Base-by-base conservation (phyloP, 64 coral and sea anemone species). In the Montipora capricornis region DNA sequence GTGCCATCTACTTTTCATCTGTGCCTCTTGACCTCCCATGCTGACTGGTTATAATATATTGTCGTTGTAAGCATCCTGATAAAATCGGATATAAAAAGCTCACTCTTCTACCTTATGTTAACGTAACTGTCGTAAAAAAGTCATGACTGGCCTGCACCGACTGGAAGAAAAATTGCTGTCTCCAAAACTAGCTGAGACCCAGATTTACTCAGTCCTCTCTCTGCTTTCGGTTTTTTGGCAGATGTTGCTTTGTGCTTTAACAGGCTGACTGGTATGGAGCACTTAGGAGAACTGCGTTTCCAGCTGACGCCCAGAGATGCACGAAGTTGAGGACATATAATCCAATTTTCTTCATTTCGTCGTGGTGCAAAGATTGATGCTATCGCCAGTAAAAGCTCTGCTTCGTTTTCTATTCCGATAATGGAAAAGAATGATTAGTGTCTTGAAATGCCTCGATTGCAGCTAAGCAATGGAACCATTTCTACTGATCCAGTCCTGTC, bases 281-380 rank as follows among this genome's bases (percentile, higher is more conserved):
- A 89, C 76, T 55, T 55, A 44, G 71, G 1, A 55, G 87, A 89
- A 58, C 47, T 62, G 37, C 37, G 10, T 77, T 78, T 46, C 87
- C 87, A 89, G 22, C 71, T 78, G 44, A 77, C 75, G 24, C 87
- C 71, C 49, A 89, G 50, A 24, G 87, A 77, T 11, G 87, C 71
- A 57, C 87, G 71, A 52, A 78, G 87, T 46, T 15, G 55, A 5
- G 87, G 87, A 78, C 87, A 77, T 47, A 89, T 78, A 9, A n/a
- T 62, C 14, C 74, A 53, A 8, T 51, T 78, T 17, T 89, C 51
- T 60, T 77, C 55, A 29, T 78, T 89, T 89, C 53, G 17, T 16
- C 73, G 19, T 12, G 8, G 10, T 16, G 60, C 73, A 78, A 77
- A 89, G 26, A 59, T 89, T 55, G 10, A 55, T 10, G 73, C 87